Evolutionary conservation across 2,888 invertebrate species (phyloP).

Genomic region (Ornithoptera alexandrae): DNA sequence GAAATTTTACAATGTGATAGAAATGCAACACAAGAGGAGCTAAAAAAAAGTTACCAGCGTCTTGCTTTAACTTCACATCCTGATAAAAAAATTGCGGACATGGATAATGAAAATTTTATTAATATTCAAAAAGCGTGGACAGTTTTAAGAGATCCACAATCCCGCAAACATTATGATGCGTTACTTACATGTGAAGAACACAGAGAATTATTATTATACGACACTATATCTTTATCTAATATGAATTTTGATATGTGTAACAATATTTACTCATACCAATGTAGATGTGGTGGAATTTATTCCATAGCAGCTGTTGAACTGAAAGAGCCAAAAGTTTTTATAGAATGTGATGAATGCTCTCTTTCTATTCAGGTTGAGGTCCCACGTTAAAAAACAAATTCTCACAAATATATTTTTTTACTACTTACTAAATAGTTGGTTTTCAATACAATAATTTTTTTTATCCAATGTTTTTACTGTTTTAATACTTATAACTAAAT

Average conservation of each 20-base stretch:
- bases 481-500: too few relatives aligned
- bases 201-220: conserved; percentile 80
- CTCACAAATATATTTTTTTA: too few relatives aligned
- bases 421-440: too few relatives aligned
- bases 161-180: conserved; percentile 84
- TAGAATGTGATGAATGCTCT: conserved; percentile 87
- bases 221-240: conserved; percentile 73
- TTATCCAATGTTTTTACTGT: too few relatives aligned
- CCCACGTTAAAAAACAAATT: conserved; percentile 5
- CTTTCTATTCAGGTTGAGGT: conserved; percentile 81
- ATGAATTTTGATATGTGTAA: conserved; percentile 63
- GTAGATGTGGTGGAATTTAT: conserved; percentile 86
- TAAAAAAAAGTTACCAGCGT: conserved; percentile 82
- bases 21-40: conserved; percentile 75
- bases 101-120: conserved; percentile 52
- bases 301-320: conserved; percentile 52
- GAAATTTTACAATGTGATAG: conserved; percentile 76
- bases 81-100: conserved; percentile 68
- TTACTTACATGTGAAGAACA: conserved; percentile 79
- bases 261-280: conserved; percentile 74
- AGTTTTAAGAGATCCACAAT: conserved; percentile 80
- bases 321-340: conserved; percentile 59
- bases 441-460: too few relatives aligned
- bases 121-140: conserved; percentile 86
- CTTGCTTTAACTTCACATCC: conserved; percentile 81